Evolutionary conservation across 2,888 invertebrate species (phyloP), one percentile per base, ranked within the genome.

Genomic region (Heliconius aoede): DNA sequence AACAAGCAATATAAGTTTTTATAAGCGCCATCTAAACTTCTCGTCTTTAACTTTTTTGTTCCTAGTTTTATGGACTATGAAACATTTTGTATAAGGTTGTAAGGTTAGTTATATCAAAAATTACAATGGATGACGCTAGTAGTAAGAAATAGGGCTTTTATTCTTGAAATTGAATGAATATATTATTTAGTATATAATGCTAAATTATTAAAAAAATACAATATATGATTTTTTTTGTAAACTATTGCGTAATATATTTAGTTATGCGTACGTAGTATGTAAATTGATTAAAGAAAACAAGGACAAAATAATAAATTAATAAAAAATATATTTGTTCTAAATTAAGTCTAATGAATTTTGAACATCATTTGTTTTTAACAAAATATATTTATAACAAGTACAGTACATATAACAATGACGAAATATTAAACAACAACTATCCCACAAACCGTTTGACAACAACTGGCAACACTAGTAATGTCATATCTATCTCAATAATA

Each of bases 101-200:
- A 18, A 21, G 1, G 11, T 7, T 24, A 24, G 36, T 18, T 24
- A 24, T 0, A 24, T 3, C 3, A 65, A 36, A 60, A n/a, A 2
- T 18, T 30, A 18, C 36, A 36, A 30, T 55, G 18, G 75, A 64
- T 75, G 75, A 55, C 75, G 62, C n/a, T 28, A 36, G 36, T 36
- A 24, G 24, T 11, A n/a, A 55, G 3, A 51, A 55, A 55, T 55
- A 55, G n/a, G 11, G 3, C n/a, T 55, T 55, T 46, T 46, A 36
- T 36, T 55, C 7, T n/a, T 28, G n/a, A 60, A 68, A 32, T 7
- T 9, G 1, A 26, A 13, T 15, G 9, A 9, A 55, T n/a, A 55
- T 55, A n/a, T 55, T n/a, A 55, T 55, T 55, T 55, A n/a, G n/a
- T 55, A 55, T n/a, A n/a, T 55, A n/a, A n/a, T 51, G 4, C 51